Evolutionary conservation across 2,888 invertebrate species (phyloP), one percentile per base, ranked within the genome.

Genomic region (Drosophila barbarae): DNA sequence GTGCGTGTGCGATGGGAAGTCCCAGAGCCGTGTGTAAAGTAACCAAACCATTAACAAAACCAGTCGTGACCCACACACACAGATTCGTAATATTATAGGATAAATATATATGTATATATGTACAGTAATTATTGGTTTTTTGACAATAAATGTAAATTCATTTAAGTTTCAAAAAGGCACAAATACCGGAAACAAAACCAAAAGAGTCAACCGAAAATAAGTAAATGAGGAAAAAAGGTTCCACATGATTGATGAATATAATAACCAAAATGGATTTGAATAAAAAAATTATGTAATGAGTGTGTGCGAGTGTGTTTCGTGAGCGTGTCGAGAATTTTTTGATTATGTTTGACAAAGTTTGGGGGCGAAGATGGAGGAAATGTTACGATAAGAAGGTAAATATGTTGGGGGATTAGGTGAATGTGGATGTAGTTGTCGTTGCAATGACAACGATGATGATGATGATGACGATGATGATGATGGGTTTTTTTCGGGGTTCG

Each of bases 311-410:
- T 60, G 65, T 34, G 58, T 39, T 51, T 47, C 52, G 49, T 58
- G 68, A 70, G 67, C 80, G 76, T 78, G 78, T 72, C 61, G 58
- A 78, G 81, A 79, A 79, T 78, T 71, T 69, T 64, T 80, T 68
- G 46, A 65, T 58, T 59, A 53, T 36, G 35, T 56, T 59, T 56
- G 66, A 41, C 47, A 50, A 46, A 21, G 32, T 50, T 66, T 75
- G 50, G 67, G 66, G 64, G 61, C 72, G 75, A 75, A 60, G 55
- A 49, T 41, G 47, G n/a, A 21, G 61, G 30, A 44, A 32, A 18
- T 46, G 30, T 36, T 18, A 9, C 42, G 61, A 63, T 59, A 44
- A 32, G 66, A 21, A n/a, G 38, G 10, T 3, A 32, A 18, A 47
- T 41, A 44, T 35, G 1, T 21, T 21, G 49, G 34, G 49, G 49